A percentile compares a stretch with the other conserved stretches of the same genome.
Evolutionary conservation across 1,140 invertebrate genomes (phyloP).

Genomic region (Eulimnadia texana): DNA sequence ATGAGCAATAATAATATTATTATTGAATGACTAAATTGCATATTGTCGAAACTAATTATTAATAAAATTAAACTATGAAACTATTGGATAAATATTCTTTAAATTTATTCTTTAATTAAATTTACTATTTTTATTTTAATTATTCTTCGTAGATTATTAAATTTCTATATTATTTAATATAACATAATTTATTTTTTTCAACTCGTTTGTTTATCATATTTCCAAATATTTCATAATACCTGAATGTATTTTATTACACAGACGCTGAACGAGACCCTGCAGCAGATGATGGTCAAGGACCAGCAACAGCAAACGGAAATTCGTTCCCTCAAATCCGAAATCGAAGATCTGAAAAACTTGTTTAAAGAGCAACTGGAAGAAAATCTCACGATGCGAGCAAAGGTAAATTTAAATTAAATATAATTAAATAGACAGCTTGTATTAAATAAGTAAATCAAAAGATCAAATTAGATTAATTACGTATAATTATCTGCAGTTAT

Average conservation of each 20-base stretch:
- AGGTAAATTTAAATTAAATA: slow-evolving; percentile 3
- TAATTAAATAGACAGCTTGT: background rate
- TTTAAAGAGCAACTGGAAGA: slow-evolving; percentile 7
- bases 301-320: slow-evolving; percentile 35
- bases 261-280: slow-evolving; percentile 39
- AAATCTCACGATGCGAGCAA: background rate
- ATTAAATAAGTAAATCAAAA: background rate
- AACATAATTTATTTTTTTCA: slow-evolving; percentile 36
- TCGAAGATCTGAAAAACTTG: slow-evolving; percentile 14
- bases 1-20: too few relatives aligned
- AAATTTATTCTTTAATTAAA: too few relatives aligned
- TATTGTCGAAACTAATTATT: too few relatives aligned
- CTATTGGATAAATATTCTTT: too few relatives aligned
- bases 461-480: background rate
- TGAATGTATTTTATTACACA: too few relatives aligned
- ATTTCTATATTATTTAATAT: too few relatives aligned
- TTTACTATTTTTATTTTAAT: too few relatives aligned
- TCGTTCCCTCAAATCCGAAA: slow-evolving; percentile 17
- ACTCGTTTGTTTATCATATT: slow-evolving; percentile 37
- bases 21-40: too few relatives aligned
- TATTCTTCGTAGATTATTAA: too few relatives aligned
- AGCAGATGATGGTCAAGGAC: slow-evolving; percentile 47
- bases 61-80: too few relatives aligned
- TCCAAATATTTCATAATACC: too few relatives aligned
- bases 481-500: slow-evolving; percentile 23